Evolutionary conservation across 2,888 invertebrate species (phyloP), one percentile per base, ranked within the genome.

Genomic region (Archips crataeganus): DNA sequence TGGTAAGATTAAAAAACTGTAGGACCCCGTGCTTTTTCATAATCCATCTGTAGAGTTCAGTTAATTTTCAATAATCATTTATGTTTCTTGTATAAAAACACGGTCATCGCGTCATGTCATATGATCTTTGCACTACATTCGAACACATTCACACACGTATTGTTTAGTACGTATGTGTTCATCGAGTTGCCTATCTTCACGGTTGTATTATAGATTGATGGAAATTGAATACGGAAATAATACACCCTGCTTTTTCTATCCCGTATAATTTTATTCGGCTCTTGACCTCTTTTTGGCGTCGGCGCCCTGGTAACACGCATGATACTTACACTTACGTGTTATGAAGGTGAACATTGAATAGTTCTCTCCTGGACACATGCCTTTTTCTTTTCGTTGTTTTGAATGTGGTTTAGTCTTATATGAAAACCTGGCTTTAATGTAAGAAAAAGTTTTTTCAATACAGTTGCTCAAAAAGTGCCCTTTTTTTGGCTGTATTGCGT

Each of bases 1-100:
- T 11, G 74, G 74, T 74, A 61, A 74, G 74, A 70, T 65, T 70
- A 45, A 70, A 74, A 70, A 65, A 65, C 32, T 13, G 11, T 59
- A 69, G 39, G 69, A 32, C 32, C 3, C 5, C 57, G 11, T 23
- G 23, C 57, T 57, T 49, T 49, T 49, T 49, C n/a, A 15, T 49
- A n/a, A 15, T 49, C 1, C 32, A 32, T 32, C 32, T 57, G 3
- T 32, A 10, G 6, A 57, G 2, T 32, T 57, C 5, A 57, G 49
- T 2, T 57, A 32, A 23, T 57, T 23, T 57, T 11, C 10, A 57
- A 10, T 32, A 0, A 57, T 57, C 57, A 32, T 57, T 57, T 3
- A 32, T 11, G 57, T 32, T 57, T 32, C 13, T n/a, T 15, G 15
- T 23, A 54, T 57, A 64, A 64, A 54, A 34, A 64, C 63, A 64